phyloP scores from a whole-genome alignment of 1,140 invertebrate genomes.

The Drosophila athabasca region DNA sequence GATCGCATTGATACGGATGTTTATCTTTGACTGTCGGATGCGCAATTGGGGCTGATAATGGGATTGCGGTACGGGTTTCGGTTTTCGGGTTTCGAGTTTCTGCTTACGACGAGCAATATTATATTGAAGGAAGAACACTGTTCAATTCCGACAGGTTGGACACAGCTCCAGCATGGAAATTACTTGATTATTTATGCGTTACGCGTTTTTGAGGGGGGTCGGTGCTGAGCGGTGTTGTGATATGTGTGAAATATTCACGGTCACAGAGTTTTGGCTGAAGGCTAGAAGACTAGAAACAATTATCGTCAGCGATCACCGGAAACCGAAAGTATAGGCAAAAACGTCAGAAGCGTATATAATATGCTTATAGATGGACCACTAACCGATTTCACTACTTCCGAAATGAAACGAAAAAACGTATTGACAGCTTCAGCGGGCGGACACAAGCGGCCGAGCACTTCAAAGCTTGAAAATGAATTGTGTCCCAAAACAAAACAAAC shows the following conservation, averaged over 20 bases:
- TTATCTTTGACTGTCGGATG: conserved; percentile 71
- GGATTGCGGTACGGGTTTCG: conserved; percentile 42
- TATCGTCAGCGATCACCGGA: conserved; percentile 20
- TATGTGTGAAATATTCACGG: conserved; percentile 53
- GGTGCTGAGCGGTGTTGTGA: conserved; percentile 36
- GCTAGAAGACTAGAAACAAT: conserved; percentile 13
- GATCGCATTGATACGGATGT: conserved; percentile 62
- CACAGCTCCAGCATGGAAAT: conserved; percentile 55
- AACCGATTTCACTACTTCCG: conserved; percentile 23
- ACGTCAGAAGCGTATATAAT: background rate
- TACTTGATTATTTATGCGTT: conserved; percentile 66
- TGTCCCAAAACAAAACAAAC: conserved; percentile 14
- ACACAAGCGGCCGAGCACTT: conserved; percentile 20
- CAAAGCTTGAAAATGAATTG: conserved; percentile 33
- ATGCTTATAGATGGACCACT: conserved; percentile 1
- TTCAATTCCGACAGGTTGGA: conserved; percentile 7
- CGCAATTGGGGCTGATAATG: conserved; percentile 62
- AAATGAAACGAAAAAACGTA: background rate
- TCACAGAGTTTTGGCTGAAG: conserved; percentile 53
- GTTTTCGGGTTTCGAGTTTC: conserved; percentile 11
- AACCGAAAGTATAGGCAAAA: conserved; percentile 11
- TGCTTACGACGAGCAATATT: conserved; percentile 32
- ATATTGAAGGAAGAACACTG: conserved; percentile 27
- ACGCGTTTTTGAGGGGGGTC: conserved; percentile 43
- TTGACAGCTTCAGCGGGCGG: no score